Conservation (phyloP, 2,113 vertebrate species). For the Actenoides lindsayi region DNA sequence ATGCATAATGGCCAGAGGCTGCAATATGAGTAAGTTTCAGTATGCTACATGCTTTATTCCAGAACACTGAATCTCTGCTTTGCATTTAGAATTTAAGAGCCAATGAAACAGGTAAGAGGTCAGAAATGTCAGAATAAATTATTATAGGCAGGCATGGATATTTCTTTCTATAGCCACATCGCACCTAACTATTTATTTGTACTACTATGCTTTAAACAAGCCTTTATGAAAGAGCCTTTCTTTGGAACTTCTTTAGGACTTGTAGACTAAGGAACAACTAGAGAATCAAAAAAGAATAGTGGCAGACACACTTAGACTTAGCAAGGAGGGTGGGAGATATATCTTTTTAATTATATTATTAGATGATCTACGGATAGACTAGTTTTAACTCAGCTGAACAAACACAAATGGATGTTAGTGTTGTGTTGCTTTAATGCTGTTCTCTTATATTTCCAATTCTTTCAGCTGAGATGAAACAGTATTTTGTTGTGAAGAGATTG, state of each 20-base stretch:
- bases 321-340: neutral
- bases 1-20: neutral
- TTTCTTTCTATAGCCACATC: neutral
- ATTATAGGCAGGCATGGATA: neutral
- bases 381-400: neutral
- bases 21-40: neutral
- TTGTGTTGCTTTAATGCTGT: neutral
- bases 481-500: neutral
- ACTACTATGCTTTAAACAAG: neutral
- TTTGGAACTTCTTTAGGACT: neutral
- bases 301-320: neutral
- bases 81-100: neutral
- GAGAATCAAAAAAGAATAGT: neutral
- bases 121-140: neutral
- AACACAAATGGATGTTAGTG: neutral
- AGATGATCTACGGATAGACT: neutral
- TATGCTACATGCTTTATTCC: neutral
- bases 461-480: neutral
- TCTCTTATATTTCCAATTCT: neutral
- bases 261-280: neutral
- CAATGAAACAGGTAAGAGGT: neutral
- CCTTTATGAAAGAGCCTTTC: neutral
- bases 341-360: neutral
- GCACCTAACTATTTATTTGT: neutral
- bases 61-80: neutral